Conservation (phyloP, 2,888 invertebrate species). For the Drosophila cracens region DNA sequence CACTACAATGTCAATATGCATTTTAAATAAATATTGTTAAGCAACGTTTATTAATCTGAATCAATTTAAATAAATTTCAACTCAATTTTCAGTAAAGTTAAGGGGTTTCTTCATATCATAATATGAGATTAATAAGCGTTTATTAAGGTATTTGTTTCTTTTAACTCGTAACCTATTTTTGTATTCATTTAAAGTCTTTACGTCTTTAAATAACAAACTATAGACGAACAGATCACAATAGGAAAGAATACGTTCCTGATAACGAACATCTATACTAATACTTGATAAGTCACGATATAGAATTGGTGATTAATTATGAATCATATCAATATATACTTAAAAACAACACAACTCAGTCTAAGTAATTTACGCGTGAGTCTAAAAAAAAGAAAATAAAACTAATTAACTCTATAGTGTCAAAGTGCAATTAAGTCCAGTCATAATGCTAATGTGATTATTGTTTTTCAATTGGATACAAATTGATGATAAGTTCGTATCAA, state of each 20-base stretch:
- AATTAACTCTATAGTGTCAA: slow-evolving; percentile 39
- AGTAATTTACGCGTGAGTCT: not conserved
- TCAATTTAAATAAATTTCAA: not conserved
- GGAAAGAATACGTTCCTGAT: not conserved
- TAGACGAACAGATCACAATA: too few relatives aligned
- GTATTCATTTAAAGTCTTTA: not conserved
- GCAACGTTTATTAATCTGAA: not conserved
- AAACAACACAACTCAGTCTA: slow-evolving; percentile 2
- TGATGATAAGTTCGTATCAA: slow-evolving; percentile 24
- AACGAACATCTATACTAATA: not conserved
- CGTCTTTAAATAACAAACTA: not conserved
- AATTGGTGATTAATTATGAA: slow-evolving; percentile 21
- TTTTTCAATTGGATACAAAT: slow-evolving; percentile 31
- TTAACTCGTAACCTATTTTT: not conserved
- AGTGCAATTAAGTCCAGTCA: slow-evolving; percentile 48
- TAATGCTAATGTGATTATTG: slow-evolving; percentile 38
- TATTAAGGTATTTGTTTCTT: not conserved
- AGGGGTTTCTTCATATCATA: not conserved
- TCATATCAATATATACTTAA: slow-evolving; percentile 1
- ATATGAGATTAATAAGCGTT: not conserved
- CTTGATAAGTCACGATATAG: not conserved
- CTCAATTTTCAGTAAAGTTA: too few relatives aligned
- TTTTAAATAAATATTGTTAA: not conserved
- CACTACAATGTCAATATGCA: not conserved
- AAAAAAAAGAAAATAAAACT: not conserved